A percentile compares a stretch with the other conserved stretches of the same genome.
Conservation (phyloP, 2,888 invertebrate species). For the Seira musarum region DNA sequence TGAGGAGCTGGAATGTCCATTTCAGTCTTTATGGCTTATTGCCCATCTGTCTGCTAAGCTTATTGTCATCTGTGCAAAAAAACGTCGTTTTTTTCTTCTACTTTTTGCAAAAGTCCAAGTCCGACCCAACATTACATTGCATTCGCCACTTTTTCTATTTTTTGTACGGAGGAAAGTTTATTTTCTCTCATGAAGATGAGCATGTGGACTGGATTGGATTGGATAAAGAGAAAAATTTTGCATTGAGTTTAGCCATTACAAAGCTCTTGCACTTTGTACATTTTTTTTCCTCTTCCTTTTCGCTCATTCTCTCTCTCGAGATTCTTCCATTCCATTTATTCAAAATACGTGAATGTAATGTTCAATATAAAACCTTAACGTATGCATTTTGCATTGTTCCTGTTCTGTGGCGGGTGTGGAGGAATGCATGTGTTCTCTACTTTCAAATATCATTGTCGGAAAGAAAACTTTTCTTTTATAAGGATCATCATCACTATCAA, state of each 20-base stretch:
- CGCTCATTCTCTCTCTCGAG: slow-evolving; percentile 22
- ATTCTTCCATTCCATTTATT: slow-evolving; percentile 50
- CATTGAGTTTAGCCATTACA: slow-evolving; percentile 9
- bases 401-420: slow-evolving; percentile 5
- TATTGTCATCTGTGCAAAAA: too few species aligned
- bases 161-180: neutral
- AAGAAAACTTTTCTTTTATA: neutral
- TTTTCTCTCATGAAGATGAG: neutral
- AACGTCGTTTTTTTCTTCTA: too few species aligned
- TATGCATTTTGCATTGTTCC: neutral
- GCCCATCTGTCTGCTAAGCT: too few species aligned
- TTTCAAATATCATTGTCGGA: slow-evolving; percentile 15
- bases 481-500: neutral
- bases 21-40: too few species aligned
- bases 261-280: slow-evolving; percentile 11
- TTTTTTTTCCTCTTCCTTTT: slow-evolving; percentile 22
- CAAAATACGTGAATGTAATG: slow-evolving; percentile 39
- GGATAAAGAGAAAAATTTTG: neutral
- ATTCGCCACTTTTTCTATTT: neutral
- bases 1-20: too few species aligned
- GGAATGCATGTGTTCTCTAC: slow-evolving; percentile 7
- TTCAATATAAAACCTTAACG: neutral
- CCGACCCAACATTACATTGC: too few species aligned
- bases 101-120: too few species aligned
- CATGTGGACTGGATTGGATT: neutral